Evolutionary conservation across 2,888 invertebrate species (phyloP), one percentile per base, ranked within the genome.

Genomic region (Falcaria lacertinaria): DNA sequence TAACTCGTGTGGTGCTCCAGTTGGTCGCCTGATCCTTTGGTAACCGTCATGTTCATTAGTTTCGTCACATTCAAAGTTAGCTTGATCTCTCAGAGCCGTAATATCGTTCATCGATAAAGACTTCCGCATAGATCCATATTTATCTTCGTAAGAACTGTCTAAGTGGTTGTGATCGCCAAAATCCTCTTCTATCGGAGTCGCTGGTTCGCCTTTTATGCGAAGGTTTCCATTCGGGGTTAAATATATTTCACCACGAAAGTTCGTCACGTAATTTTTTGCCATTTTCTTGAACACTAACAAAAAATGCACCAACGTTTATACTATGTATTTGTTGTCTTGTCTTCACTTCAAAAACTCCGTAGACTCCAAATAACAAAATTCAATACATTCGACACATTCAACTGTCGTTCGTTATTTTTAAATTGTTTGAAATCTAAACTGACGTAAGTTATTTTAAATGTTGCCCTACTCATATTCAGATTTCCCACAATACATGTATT

Each of bases 21-120:
- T 64, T 33, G 67, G 68, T 32, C 67, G 69, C 28, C 71, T 68
- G 44, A 72, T 67, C 47, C 69, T 73, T 38, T 66, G 59, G 42
- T 70, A 60, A 32, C 56, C 50, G 38, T 72, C 68, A 7, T 15
- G 15, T 15, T 37, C 22, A 41, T 71, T 65, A 38, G 54, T 64
- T 22, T 69, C 63, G 16, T 48, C 41, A n/a, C 66, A 50, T 41
- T 76, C 72, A 16, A 72, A 40, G 17, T 69, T 70, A 13, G 64
- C 54, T 33, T 78, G 74, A 39, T 78, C 58, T 48, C 69, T 64
- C 4, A 86, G 56, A 0, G 66, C 59, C 34, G 74, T 50, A 43
- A 89, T 71, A 48, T 89, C 84, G 47, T 61, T 80, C 82, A 86
- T 79, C 5, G 88, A 89, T 56, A 88, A 60, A 4, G 88, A 89